Evolutionary conservation across 1,140 invertebrate species (phyloP).

Genomic region (Formica exsecta): DNA sequence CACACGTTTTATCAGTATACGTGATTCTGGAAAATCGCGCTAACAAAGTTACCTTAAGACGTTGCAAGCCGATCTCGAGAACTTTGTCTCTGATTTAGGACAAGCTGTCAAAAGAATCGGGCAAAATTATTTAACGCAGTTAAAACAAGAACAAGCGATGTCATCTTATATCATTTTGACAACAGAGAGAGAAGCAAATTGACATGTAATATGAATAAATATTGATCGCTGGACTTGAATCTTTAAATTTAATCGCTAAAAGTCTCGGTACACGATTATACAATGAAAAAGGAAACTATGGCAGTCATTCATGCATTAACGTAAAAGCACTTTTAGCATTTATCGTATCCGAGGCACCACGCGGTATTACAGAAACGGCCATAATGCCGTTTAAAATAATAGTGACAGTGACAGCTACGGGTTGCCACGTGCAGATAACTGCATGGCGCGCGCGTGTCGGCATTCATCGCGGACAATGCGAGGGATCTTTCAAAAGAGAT

Average conservation of each 20-base stretch:
- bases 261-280: neutral
- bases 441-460: constrained; percentile 39
- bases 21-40: constrained; percentile 1
- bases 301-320: too few relatives aligned
- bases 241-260: too few relatives aligned
- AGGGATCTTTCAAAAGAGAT: constrained; percentile 61
- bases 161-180: neutral
- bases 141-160: neutral
- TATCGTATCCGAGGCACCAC: neutral
- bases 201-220: too few relatives aligned
- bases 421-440: constrained; percentile 50
- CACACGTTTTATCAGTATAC: neutral
- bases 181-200: neutral
- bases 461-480: constrained; percentile 51
- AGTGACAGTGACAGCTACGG: constrained; percentile 37
- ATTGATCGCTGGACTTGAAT: neutral
- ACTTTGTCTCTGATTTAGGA: neutral
- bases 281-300: neutral
- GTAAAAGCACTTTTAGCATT: neutral
- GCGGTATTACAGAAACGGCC: constrained; percentile 7
- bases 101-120: neutral
- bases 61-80: neutral
- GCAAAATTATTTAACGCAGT: neutral
- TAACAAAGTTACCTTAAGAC: neutral
- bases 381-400: constrained; percentile 60